Base-by-base conservation (phyloP, 1,140 invertebrate species). In the Calosoma granatense region DNA sequence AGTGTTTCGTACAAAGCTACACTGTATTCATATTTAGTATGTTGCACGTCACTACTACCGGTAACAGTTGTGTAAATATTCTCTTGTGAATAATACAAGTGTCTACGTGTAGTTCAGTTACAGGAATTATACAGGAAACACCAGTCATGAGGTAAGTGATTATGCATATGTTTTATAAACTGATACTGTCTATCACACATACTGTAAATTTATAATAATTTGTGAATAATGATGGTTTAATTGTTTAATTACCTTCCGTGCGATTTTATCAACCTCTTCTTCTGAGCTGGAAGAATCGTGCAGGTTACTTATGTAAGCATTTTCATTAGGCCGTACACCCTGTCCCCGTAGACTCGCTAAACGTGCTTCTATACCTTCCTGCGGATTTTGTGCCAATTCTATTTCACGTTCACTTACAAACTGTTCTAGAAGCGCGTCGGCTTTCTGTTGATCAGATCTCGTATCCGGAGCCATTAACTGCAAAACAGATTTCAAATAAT, bases 381-480 rank as follows among this genome's bases (percentile, higher is more conserved):
- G 73, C 4, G 68, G 64, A 64, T 80, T 75, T 20, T 77, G 75
- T 23, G 74, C 68, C 59, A 71, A 67, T 23, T 76, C 68, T 43
- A 85, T 75, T 53, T 73, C 70, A 2, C 74, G 64, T 69, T 85
- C 78, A 19, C 74, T 75, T 57, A 79, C 60, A 61, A 80, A 82
- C 59, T 83, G 76, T 51, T 77, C 77, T 14, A 86, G 57, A 15
- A 85, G 64, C 62, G 82, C 78, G 64, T 82, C 74, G 19, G 74
- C 74, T 71, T 83, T 81, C 61, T 85, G 78, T 60, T 81, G 74
- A 61, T 82, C 80, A 56, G 74, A 77, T 65, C 77, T 74, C 57
- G 66, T 67, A 60, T 79, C 78, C 15, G 65, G 70, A 26, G 65
- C 58, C 14, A 58, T 52, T n/a, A 55, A 51, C 58, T 53, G 19